These are phyloP conservation scores for Drosophila aff. DNA, from an alignment of 1,140 invertebrate species.

Conservation along the genomic window DNA sequence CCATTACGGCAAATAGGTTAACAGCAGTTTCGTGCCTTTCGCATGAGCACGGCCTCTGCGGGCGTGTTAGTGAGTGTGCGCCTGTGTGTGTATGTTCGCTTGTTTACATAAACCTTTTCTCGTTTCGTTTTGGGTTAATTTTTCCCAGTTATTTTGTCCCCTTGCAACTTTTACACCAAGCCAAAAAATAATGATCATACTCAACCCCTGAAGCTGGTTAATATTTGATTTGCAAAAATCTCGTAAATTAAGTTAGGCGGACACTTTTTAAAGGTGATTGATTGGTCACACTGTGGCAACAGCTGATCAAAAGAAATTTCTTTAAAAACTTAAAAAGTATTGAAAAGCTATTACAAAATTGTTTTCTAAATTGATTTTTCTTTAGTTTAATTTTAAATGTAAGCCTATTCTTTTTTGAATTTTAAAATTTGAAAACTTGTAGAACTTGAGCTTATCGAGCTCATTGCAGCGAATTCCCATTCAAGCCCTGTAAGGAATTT, in stretches of 20 bases:
- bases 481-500: neutral
- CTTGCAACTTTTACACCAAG: constrained; percentile 21
- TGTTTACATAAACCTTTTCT: constrained; percentile 76
- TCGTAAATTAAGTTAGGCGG: neutral
- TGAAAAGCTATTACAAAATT: neutral
- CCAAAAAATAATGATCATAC: constrained; percentile 12
- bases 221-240: constrained; percentile 1
- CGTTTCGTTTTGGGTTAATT: constrained; percentile 54
- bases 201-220: neutral
- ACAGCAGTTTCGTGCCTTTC: constrained; percentile 77
- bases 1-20: constrained; percentile 78
- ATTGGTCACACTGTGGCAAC: neutral
- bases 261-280: too few species aligned
- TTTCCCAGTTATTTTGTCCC: constrained; percentile 25
- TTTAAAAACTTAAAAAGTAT: neutral
- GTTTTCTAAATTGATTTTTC: neutral
- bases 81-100: constrained; percentile 26
- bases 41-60: constrained; percentile 56
- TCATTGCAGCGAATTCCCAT: neutral
- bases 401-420: neutral
- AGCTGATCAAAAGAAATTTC: neutral
- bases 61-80: constrained; percentile 4
- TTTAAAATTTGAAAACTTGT: neutral
- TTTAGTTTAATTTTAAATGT: neutral
- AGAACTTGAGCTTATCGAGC: too few species aligned